These are phyloP conservation scores for Adelognathus sp. DNA, from an alignment of 2,888 invertebrate genomes.

Conservation along the genomic window DNA sequence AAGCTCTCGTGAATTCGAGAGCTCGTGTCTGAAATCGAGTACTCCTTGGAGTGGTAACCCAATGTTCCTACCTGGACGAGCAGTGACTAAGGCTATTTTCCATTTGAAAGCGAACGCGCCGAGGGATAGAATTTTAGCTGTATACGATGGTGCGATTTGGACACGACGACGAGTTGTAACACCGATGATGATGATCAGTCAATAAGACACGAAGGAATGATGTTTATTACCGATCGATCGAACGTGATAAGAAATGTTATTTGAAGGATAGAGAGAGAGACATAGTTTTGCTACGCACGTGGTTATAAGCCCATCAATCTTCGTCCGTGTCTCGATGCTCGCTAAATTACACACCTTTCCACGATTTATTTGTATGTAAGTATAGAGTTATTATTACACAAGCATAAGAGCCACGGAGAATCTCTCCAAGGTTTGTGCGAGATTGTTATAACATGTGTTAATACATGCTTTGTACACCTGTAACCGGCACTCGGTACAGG, in stretches of 20 bases:
- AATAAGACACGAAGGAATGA: neutral
- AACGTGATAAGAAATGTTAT: neutral
- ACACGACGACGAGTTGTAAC: neutral
- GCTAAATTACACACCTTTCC: slow-evolving; percentile 18
- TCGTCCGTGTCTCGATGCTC: slow-evolving; percentile 3
- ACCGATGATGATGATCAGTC: neutral
- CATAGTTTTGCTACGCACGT: neutral
- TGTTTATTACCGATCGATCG: neutral
- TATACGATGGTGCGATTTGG: neutral
- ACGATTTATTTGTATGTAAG: slow-evolving; percentile 12
- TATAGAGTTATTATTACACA: slow-evolving; percentile 34
- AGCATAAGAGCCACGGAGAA: slow-evolving; percentile 9
- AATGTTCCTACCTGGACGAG: neutral
- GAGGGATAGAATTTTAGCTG: neutral
- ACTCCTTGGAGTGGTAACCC: slow-evolving; percentile 4
- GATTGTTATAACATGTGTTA: neutral
- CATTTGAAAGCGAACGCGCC: neutral
- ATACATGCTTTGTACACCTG: neutral
- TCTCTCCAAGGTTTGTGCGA: neutral
- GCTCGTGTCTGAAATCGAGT: slow-evolving; percentile 31
- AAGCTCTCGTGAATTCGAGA: slow-evolving; percentile 21
- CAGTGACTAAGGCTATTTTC: neutral
- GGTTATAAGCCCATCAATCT: slow-evolving; percentile 10
- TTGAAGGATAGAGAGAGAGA: neutral
- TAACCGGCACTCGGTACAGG: neutral